phyloP scores from a whole-genome alignment of 2,888 invertebrate species.

The Eurytoma adleriae region DNA sequence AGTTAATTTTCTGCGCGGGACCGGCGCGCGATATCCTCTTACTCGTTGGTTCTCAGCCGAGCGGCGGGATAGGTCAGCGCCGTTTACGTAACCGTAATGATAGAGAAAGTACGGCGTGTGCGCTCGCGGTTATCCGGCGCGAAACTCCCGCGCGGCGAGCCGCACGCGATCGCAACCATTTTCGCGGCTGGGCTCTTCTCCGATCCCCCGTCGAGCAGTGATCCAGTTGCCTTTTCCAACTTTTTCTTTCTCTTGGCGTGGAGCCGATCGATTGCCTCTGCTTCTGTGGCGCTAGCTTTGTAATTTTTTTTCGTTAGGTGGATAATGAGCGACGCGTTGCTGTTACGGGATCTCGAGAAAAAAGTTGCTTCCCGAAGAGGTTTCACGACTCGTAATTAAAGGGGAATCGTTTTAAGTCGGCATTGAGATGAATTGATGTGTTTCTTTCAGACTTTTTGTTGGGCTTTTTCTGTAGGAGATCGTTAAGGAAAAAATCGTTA shows the following conservation, averaged over 20 bases:
- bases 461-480: too few species aligned
- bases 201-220: too few species aligned
- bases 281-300: not conserved
- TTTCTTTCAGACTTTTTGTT: too few species aligned
- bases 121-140: not conserved
- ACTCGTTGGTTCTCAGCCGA: not conserved
- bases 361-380: too few species aligned
- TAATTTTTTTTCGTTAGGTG: not conserved
- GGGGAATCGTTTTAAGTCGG: too few species aligned
- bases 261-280: too few species aligned
- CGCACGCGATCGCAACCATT: conserved; percentile 17
- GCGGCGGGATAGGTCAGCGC: conserved; percentile 56
- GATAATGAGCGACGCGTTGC: too few species aligned
- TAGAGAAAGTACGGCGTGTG: conserved; percentile 58
- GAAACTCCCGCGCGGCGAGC: not conserved
- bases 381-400: too few species aligned
- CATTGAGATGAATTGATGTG: too few species aligned
- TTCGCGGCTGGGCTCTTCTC: not conserved
- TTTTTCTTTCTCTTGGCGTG: not conserved
- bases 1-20: conserved; percentile 7
- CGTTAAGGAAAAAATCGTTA: too few species aligned
- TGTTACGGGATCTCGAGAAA: too few species aligned
- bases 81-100: conserved; percentile 56
- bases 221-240: not conserved
- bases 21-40: conserved; percentile 13